These are phyloP conservation scores for Xylota segnis DNA, from an alignment of 2,888 invertebrate species.

Conservation along the genomic window DNA sequence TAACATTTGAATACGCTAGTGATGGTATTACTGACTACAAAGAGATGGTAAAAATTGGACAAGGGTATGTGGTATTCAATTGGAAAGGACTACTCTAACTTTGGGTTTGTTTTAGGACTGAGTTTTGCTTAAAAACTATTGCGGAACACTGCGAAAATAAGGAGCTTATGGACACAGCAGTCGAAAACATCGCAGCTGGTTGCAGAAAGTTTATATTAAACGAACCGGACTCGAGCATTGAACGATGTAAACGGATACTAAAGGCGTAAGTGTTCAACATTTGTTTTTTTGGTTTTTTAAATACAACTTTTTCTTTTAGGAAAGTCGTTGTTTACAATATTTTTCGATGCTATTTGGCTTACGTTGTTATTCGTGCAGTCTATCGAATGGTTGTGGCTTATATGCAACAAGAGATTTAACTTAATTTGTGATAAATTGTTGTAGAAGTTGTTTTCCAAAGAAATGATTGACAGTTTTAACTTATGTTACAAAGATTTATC, in stretches of 20 bases:
- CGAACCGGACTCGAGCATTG: constrained; percentile 60
- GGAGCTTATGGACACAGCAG: not conserved
- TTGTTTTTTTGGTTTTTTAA: not conserved
- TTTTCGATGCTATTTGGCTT: not conserved
- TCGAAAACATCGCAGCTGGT: not conserved
- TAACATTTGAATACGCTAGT: constrained; percentile 79
- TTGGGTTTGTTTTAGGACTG: constrained; percentile 42
- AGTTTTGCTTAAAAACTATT: constrained; percentile 24
- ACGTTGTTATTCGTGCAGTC: not conserved
- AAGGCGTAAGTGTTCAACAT: constrained; percentile 45
- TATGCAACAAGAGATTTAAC: not conserved
- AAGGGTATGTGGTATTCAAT: constrained; percentile 74
- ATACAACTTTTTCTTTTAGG: constrained; percentile 20
- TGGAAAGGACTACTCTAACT: not conserved
- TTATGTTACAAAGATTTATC: too few species aligned
- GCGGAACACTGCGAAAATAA: not conserved
- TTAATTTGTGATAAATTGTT: too few species aligned
- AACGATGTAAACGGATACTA: constrained; percentile 40
- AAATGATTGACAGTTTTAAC: too few species aligned
- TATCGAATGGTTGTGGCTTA: not conserved
- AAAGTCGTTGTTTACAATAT: constrained; percentile 35
- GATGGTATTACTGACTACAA: constrained; percentile 77
- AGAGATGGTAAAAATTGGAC: constrained; percentile 37
- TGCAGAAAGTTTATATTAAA: constrained; percentile 60
- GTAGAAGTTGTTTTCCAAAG: too few species aligned